Conservation (phyloP, 2,888 invertebrate species). For the Plagiodera versicolora region DNA sequence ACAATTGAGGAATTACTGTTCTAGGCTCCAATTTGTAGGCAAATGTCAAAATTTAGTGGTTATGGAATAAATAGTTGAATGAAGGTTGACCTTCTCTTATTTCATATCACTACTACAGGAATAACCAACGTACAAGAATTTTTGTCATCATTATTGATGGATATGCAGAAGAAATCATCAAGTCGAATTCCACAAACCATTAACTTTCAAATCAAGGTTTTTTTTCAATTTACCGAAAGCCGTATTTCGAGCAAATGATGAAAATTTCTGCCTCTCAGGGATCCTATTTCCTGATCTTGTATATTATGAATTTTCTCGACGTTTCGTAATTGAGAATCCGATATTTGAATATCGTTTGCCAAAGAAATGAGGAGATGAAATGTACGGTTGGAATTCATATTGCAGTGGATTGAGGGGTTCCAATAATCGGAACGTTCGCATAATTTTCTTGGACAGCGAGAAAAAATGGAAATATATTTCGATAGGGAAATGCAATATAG, state of each 20-base stretch:
- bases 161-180: conserved; percentile 31
- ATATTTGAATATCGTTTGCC: conserved; percentile 34
- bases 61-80: no score
- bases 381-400: conserved; percentile 35
- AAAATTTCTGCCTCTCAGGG: conserved; percentile 22
- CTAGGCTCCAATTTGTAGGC: no score
- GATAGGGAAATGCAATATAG: no score
- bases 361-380: conserved; percentile 26
- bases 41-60: no score
- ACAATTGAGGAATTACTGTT: no score
- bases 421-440: not conserved
- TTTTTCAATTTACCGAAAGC: conserved; percentile 30
- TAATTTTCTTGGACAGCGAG: not conserved
- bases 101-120: no score
- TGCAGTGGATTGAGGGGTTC: conserved; percentile 22
- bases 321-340: conserved; percentile 33
- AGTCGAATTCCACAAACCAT: conserved; percentile 28
- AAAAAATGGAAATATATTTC: conserved; percentile 2
- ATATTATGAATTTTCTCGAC: conserved; percentile 36
- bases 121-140: not conserved
- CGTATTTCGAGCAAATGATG: conserved; percentile 20
- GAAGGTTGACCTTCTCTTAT: no score
- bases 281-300: conserved; percentile 34
- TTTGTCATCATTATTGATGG: conserved; percentile 20
- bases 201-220: conserved; percentile 31